Conservation (phyloP, 2,797 vertebrate genomes). For the Acanthurus leucopareius region DNA sequence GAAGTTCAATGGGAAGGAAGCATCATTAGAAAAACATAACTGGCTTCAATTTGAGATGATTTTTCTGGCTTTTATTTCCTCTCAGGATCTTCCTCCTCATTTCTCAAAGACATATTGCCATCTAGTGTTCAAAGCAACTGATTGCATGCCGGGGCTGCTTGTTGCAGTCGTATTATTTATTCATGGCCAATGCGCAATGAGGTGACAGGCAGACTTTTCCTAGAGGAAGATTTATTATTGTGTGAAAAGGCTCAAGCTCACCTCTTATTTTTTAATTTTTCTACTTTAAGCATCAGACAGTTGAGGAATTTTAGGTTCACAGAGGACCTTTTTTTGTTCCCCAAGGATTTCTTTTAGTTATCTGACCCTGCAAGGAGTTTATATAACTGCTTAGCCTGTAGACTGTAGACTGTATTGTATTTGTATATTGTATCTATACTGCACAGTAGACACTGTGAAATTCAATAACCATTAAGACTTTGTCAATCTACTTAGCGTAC, state of each 20-base stretch:
- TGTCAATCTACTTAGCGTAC: not conserved
- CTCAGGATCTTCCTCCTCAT: not conserved
- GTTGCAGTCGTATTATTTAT: conserved; percentile 56
- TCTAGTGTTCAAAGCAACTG: conserved; percentile 68
- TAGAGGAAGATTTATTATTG: conserved; percentile 46
- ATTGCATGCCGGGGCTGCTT: conserved; percentile 46
- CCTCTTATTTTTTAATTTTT: conserved; percentile 1
- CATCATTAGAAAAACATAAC: conserved; percentile 22
- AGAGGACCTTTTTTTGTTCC: not conserved
- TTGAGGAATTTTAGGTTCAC: conserved; percentile 7
- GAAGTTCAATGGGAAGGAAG: conserved; percentile 16
- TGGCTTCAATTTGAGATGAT: conserved; percentile 26
- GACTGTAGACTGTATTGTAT: too few species aligned
- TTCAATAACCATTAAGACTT: not conserved
- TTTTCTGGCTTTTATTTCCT: conserved; percentile 5
- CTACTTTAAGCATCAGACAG: not conserved
- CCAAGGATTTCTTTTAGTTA: not conserved
- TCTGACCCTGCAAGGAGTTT: not conserved
- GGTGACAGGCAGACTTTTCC: conserved; percentile 45
- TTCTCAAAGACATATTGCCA: conserved; percentile 69
- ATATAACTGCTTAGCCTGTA: too few species aligned
- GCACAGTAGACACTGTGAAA: not conserved
- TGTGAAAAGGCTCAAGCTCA: conserved; percentile 23
- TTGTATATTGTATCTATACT: not conserved
- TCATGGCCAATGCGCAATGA: conserved; percentile 56